Base-by-base conservation (phyloP, 2,113 vertebrate genomes). In the Callorhinus ursinus region DNA sequence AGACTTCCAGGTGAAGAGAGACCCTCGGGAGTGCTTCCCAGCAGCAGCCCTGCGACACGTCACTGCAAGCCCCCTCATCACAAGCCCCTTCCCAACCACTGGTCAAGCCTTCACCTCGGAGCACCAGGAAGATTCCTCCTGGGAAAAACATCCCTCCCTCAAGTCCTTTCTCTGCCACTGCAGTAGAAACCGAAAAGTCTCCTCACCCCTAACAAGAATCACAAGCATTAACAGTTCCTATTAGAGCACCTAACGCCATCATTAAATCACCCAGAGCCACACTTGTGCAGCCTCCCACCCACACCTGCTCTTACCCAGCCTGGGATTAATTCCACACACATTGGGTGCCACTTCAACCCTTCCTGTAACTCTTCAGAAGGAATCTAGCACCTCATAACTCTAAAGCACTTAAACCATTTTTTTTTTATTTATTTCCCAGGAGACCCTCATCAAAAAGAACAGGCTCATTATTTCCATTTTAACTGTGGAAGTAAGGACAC, bases 381-480 rank as follows among this genome's bases (percentile, higher is more conserved):
- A 53, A 94, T 76, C 36, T 11, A 63, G 42, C 42, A 88, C 65
- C 79, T 95, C 59, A 15, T 14, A 21, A 46, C 83, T 92, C 81
- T n/a, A 92, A 67, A 86, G 83, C 16, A 4, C 49, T 88, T 76
- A 89, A 67, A 72, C 8, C 1, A 21, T 53, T 80, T 86, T 88
- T 84, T 80, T 51, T 88, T 69, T 69, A 19, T 15, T 39, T 39
- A 69, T 69, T 90, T 96, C 71, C 93, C 21, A 42, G 49, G 88
- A 86, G 86, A 93, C 26, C 24, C 21, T 86, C 74, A 65, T 89
- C 93, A 84, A 81, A 42, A 61, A 92, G 80, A 39, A n/a, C 86
- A 92, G 36, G 72, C 79, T 93, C 63, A 76, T 96, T 93, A 92
- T 7, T 24, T 93, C 33, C 59, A 18, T 63, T 88, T 82, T 88